Percentiles rank a stretch among this genome's conserved stretches.
Conservation (phyloP, 2,113 vertebrate genomes). For the Nothocercus nigrocapillus region DNA sequence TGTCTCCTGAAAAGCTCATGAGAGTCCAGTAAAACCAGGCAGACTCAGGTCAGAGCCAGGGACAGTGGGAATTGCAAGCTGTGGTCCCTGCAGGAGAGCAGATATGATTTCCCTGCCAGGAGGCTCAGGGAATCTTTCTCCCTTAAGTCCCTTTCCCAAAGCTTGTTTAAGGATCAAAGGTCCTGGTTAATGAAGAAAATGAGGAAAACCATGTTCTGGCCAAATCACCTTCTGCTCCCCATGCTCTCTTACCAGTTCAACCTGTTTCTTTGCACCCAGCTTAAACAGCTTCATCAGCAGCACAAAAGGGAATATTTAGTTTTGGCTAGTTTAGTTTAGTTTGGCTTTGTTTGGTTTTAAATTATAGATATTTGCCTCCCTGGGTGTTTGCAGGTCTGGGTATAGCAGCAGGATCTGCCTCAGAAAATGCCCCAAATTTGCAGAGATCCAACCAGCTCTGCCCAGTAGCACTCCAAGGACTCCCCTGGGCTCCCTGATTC, state of each 20-base stretch:
- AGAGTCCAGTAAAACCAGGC: neutral
- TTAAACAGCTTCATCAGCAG: slow-evolving; percentile 64
- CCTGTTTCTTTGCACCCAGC: slow-evolving; percentile 13
- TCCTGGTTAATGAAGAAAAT: slow-evolving; percentile 30
- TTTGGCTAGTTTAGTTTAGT: too few relatives aligned
- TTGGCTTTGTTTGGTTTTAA: slow-evolving; percentile 29
- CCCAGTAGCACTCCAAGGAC: neutral
- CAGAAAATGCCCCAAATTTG: neutral
- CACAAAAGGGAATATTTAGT: slow-evolving; percentile 20
- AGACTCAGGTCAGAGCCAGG: neutral
- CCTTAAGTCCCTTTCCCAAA: neutral
- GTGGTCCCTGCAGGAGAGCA: neutral
- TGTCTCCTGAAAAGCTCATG: neutral
- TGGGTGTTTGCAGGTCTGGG: neutral
- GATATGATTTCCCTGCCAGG: neutral
- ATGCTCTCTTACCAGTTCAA: slow-evolving; percentile 13
- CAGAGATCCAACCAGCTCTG: neutral
- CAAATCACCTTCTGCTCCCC: slow-evolving; percentile 40
- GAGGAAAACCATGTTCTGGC: neutral
- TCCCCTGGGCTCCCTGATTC: neutral
- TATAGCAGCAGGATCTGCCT: neutral
- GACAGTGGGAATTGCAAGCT: neutral
- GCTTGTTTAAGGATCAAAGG: neutral
- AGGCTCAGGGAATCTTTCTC: neutral
- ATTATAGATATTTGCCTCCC: neutral